Base-by-base conservation (phyloP, 1,140 invertebrate species). In the Drepana arcuata region DNA sequence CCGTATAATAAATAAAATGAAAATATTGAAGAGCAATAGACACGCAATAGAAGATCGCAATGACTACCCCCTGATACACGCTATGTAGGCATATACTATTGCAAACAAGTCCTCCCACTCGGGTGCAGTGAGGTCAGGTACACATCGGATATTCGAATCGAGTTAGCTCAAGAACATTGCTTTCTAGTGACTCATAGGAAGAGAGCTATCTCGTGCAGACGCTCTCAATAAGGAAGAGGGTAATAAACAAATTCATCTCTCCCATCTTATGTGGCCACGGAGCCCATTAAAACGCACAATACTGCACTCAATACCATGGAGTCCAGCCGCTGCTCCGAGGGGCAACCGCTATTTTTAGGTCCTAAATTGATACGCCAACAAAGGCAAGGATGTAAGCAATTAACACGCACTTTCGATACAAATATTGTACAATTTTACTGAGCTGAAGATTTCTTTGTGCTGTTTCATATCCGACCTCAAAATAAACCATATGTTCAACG, bases 231-330 rank as follows among this genome's bases (percentile, higher is more conserved):
- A 82, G 78, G 78, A 82, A 82, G 74, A 72, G 69, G 71, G 71
- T 70, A 82, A 82, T 82, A 82, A 82, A 82, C 72, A 74, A 79
- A 82, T 79, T 79, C 78, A 82, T 73, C 78, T 77, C 72, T 68
- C 65, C 58, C 68, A 73, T 81, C 74, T 79, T 77, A 75, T 71
- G 72, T 65, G 67, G 71, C 73, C 74, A 64, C 60, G 59, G 53
- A 46, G 72, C 50, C 68, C 65, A 74, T 78, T 79, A 73, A 74
- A 80, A 77, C 71, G 74, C 74, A 77, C 74, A 81, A 81, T 79
- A 68, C 73, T 79, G 77, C 70, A 75, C 69, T 81, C 64, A 68
- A 75, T 75, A 62, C 65, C 58, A 66, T 66, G 62, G 57, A 59
- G 48, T 30, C 18, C 35, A 52, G 42, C 41, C 54, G 41, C 47